These are phyloP conservation scores for Menidia beryllina DNA, from an alignment of 2,113 vertebrate genomes.

Conservation along the genomic window DNA sequence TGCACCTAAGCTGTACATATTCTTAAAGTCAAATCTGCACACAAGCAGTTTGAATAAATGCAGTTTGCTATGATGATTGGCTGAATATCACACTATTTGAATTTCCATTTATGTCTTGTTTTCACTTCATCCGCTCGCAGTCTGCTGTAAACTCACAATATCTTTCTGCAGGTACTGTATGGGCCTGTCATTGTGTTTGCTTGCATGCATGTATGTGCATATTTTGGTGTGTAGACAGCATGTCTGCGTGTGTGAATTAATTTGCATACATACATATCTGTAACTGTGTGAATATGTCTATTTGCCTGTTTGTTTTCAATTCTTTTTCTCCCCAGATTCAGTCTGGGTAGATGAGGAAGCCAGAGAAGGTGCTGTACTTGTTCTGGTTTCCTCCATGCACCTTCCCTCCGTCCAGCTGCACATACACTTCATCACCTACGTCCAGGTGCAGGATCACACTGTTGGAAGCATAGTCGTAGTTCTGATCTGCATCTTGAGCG, in stretches of 20 bases:
- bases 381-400: constrained; percentile 96
- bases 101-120: constrained; percentile 25
- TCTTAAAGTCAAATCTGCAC: constrained; percentile 63
- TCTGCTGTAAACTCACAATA: constrained; percentile 38
- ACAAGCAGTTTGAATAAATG: constrained; percentile 51
- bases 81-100: constrained; percentile 49
- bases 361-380: constrained; percentile 97
- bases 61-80: constrained; percentile 50
- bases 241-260: constrained; percentile 34
- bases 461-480: constrained; percentile 96
- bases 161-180: constrained; percentile 6
- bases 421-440: constrained; percentile 93
- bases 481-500: constrained; percentile 88
- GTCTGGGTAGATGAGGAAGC: constrained; percentile 95
- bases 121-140: constrained; percentile 15
- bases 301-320: constrained; percentile 8
- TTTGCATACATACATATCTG: constrained; percentile 39
- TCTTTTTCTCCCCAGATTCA: constrained; percentile 63
- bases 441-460: constrained; percentile 95
- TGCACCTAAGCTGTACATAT: constrained; percentile 57
- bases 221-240: constrained; percentile 16
- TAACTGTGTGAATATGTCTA: constrained; percentile 22
- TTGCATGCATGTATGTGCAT: constrained; percentile 25
- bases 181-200: constrained; percentile 14
- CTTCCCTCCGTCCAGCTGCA: constrained; percentile 95